A percentile compares a stretch with the other conserved stretches of the same genome.
These are phyloP conservation scores for Chaetoderma sp. DNA, from an alignment of 2,888 invertebrate genomes.

Conservation along the genomic window DNA sequence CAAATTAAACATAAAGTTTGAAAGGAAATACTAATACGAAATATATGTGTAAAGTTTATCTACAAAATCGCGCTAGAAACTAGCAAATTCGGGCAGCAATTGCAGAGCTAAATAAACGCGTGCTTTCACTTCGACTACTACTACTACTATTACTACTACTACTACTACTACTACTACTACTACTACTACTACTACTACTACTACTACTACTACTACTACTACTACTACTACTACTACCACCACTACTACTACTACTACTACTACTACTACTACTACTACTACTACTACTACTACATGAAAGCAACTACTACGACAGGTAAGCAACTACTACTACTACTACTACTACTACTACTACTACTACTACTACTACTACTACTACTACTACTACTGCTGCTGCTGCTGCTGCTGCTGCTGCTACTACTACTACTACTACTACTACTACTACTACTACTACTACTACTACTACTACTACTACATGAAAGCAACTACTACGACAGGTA, in stretches of 20 bases:
- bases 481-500: too few species aligned
- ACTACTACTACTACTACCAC: neutral
- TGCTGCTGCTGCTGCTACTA: neutral
- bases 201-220: neutral
- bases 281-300: neutral
- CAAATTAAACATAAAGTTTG: too few species aligned
- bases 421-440: neutral
- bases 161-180: neutral
- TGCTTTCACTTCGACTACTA: too few species aligned
- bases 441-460: neutral
- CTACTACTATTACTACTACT: neutral
- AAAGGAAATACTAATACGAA: too few species aligned
- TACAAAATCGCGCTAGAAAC: too few species aligned
- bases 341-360: neutral
- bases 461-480: neutral
- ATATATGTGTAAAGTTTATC: too few species aligned
- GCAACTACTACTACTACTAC: neutral
- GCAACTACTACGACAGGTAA: neutral
- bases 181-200: neutral
- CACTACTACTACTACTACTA: neutral
- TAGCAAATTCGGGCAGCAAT: too few species aligned
- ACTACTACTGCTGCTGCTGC: neutral
- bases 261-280: neutral
- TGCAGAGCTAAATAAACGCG: too few species aligned
- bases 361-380: neutral